These are phyloP conservation scores for Asarcornis scutulata DNA, from an alignment of 2,113 vertebrate genomes.

Conservation along the genomic window DNA sequence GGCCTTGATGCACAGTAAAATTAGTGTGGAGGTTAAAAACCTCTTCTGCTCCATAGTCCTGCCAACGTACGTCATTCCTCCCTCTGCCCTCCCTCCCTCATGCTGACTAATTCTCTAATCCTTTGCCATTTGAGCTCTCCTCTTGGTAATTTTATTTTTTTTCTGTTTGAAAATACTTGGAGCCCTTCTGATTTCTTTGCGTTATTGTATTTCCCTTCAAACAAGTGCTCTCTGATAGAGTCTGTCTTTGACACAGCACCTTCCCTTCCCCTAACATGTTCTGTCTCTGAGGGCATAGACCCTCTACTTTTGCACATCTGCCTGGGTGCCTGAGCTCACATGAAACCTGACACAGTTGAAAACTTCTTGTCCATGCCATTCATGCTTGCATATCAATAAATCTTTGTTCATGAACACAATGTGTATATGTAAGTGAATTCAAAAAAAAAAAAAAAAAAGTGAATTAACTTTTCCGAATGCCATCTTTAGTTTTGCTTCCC, in stretches of 20 bases:
- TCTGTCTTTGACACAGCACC: not conserved
- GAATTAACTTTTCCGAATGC: not conserved
- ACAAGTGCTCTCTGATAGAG: not conserved
- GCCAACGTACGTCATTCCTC: not conserved
- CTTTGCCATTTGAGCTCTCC: not conserved
- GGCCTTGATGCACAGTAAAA: not conserved
- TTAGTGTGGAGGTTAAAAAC: not conserved
- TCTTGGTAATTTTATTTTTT: not conserved
- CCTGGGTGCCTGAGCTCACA: not conserved
- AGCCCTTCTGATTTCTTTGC: not conserved
- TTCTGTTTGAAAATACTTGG: not conserved
- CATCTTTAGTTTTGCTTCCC: not conserved
- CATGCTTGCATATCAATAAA: not conserved
- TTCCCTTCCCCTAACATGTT: not conserved
- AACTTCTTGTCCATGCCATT: not conserved
- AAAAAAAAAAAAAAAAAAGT: not conserved
- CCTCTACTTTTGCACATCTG: not conserved
- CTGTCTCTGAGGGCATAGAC: not conserved
- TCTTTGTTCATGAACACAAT: not conserved
- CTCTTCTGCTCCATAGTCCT: not conserved
- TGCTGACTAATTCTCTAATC: not conserved
- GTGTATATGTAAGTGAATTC: not conserved
- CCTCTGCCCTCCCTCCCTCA: not conserved
- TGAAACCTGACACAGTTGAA: not conserved
- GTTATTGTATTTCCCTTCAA: not conserved